Evolutionary conservation across 2,797 vertebrate genomes (phyloP).

Genomic region (Molossus molossus): DNA sequence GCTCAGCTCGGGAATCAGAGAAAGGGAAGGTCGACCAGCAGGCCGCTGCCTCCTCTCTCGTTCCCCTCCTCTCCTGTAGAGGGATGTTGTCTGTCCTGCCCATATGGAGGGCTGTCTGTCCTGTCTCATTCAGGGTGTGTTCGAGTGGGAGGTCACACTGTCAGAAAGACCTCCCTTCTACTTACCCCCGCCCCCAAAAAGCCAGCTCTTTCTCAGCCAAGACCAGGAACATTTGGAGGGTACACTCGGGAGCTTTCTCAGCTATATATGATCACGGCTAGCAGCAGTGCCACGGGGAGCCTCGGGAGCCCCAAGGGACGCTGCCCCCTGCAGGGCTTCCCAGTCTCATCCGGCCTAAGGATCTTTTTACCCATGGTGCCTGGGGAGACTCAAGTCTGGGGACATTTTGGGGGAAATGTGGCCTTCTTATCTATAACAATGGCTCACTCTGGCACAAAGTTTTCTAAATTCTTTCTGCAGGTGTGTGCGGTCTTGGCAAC

Average conservation of each 20-base stretch:
- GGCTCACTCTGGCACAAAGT: not conserved
- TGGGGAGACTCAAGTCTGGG: not conserved
- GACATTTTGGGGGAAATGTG: not conserved
- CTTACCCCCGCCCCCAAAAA: not conserved
- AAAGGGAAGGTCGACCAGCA: not conserved
- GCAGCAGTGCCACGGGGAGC: accelerated
- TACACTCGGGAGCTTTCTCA: no score
- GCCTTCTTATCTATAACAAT: not conserved
- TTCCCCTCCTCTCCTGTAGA: accelerated
- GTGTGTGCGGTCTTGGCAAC: not conserved
- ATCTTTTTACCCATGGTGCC: not conserved
- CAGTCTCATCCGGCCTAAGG: not conserved
- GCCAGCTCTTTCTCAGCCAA: not conserved
- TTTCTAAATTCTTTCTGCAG: not conserved
- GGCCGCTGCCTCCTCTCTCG: accelerated
- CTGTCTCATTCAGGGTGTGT: not conserved
- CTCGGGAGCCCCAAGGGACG: accelerated
- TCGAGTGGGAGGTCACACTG: no score
- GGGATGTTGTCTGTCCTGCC: not conserved
- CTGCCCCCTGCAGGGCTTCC: no score
- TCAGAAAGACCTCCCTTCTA: not conserved
- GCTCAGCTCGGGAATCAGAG: not conserved
- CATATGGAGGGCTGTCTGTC: accelerated
- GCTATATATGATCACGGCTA: accelerated
- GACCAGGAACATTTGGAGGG: accelerated